Conservation (phyloP, 2,888 invertebrate species). For the Entomobrya proxima region DNA sequence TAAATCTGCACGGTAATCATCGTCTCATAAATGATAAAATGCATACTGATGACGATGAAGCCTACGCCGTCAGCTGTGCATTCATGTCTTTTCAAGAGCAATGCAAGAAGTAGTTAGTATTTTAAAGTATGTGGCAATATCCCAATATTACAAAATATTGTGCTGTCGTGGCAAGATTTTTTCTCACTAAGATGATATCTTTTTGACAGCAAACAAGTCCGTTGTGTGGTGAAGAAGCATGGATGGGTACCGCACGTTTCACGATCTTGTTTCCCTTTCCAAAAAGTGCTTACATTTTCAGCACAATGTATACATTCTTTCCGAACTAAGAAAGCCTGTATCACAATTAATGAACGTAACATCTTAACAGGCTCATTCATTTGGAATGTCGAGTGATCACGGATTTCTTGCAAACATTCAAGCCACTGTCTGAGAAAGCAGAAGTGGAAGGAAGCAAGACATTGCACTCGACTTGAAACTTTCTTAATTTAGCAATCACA, state of each 20-base stretch:
- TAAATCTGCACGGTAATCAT: slow-evolving; percentile 68
- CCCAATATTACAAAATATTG: neutral
- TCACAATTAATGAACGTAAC: slow-evolving; percentile 56
- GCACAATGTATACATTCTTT: no score
- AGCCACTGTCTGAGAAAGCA: neutral
- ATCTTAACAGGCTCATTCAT: slow-evolving; percentile 43
- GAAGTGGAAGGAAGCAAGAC: slow-evolving; percentile 36
- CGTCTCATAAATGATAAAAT: slow-evolving; percentile 5
- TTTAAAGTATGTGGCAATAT: neutral
- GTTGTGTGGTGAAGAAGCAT: slow-evolving; percentile 6
- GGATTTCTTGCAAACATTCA: neutral
- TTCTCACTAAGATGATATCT: slow-evolving; percentile 35
- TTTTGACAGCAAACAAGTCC: slow-evolving; percentile 43
- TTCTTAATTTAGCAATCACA: slow-evolving; percentile 41
- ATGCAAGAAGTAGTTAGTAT: neutral
- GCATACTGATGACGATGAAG: neutral
- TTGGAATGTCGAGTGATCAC: slow-evolving; percentile 8
- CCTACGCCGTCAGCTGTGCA: slow-evolving; percentile 70
- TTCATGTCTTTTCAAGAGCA: slow-evolving; percentile 67
- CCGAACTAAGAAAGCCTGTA: slow-evolving; percentile 18
- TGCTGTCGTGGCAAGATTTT: slow-evolving; percentile 7
- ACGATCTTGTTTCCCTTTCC: slow-evolving; percentile 20
- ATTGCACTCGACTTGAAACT: slow-evolving; percentile 48
- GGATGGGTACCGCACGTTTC: slow-evolving; percentile 17
- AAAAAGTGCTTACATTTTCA: slow-evolving; percentile 8